Base-by-base conservation (phyloP, 2,888 invertebrate species). In the Rosalia funebris region DNA sequence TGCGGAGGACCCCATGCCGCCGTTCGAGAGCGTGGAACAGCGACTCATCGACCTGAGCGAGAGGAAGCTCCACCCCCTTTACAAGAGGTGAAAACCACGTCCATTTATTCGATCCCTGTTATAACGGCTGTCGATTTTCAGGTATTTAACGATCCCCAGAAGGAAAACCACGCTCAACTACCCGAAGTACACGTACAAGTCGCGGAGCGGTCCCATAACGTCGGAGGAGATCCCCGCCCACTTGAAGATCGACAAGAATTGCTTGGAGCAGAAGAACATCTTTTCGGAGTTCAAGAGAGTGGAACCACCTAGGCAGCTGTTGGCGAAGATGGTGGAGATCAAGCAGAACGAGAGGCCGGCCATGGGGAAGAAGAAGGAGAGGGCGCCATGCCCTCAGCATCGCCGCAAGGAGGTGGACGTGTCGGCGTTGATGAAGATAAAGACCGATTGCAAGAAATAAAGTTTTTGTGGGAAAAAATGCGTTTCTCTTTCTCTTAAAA, bases 261-360 rank as follows among this genome's bases (percentile, higher is more conserved):
- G 76, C 16, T 52, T 80, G 32, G 77, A 79, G 31, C 72, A 66
- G 60, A 80, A 80, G 62, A 80, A 80, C 57, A 70, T 79, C 37
- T 74, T 71, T 57, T 62, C 71, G 11, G 76, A 78, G 55, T 74
- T 74, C 37, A 80, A 80, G 54, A 68, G 75, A 44, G 74, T 77
- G 7, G 76, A 75, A 34, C 75, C 78, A 11, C 79, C 80, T 0
- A 63, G 68, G 32, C 75, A 75, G 39, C 58, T 79, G 54, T 37
- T 77, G 9, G 73, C 71, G 3, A 67, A 69, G 52, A 57, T 78
- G 54, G 59, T 75, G 10, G 80, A 79, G 65, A 72, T 78, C 37
- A 65, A 70, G 20, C 61, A 63, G 42, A 77, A 77, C 46, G 58
- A 66, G 15, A 44, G 31, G 36, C 50, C 50, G 1, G 50, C 57